Evolutionary conservation across 2,888 invertebrate genomes (phyloP).

Genomic region (Phengaris alcon): DNA sequence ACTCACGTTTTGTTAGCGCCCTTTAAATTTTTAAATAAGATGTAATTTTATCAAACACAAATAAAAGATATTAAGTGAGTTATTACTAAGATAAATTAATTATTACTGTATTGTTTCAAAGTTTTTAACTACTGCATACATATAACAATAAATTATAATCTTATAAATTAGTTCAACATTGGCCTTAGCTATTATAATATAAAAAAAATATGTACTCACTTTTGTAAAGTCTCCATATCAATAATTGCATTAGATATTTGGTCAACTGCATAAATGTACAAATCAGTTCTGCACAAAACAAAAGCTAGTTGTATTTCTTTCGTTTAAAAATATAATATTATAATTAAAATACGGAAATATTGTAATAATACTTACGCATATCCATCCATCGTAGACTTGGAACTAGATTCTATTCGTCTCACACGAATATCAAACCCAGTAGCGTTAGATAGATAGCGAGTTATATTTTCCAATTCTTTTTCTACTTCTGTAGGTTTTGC

Average conservation of each 20-base stretch:
- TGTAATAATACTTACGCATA: constrained; percentile 80
- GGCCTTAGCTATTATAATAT: neutral
- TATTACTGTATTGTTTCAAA: no score
- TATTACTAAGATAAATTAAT: no score
- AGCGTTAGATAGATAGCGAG: constrained; percentile 82
- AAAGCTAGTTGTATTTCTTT: neutral
- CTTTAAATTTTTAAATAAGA: constrained; percentile 56
- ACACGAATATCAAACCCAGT: constrained; percentile 90
- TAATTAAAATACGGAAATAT: neutral
- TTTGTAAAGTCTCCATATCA: constrained; percentile 87
- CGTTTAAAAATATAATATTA: neutral
- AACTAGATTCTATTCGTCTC: constrained; percentile 87
- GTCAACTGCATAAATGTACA: constrained; percentile 92
- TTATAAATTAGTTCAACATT: no score
- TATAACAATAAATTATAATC: no score
- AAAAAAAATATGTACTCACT: constrained; percentile 71
- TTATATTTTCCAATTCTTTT: constrained; percentile 83
- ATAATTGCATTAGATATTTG: constrained; percentile 88
- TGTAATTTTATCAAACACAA: neutral
- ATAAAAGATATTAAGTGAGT: neutral
- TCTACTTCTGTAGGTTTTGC: constrained; percentile 88
- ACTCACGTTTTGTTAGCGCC: constrained; percentile 80
- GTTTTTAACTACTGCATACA: no score
- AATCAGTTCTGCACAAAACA: constrained; percentile 84
- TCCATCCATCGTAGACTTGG: constrained; percentile 82